Conservation (phyloP, 2,888 invertebrate species). For the Catocala fraxini region DNA sequence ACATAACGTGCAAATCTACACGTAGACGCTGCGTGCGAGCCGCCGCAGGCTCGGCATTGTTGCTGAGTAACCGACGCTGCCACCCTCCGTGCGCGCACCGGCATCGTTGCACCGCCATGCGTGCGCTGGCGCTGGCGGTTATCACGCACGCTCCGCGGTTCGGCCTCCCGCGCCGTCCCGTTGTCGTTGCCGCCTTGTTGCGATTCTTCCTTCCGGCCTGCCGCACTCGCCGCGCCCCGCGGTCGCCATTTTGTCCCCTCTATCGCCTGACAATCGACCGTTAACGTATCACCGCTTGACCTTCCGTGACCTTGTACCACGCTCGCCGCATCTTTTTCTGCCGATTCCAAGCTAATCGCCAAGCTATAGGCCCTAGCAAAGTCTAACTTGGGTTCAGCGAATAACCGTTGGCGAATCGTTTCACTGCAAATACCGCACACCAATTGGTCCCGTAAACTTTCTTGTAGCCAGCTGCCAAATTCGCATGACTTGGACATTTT, state of each 20-base stretch:
- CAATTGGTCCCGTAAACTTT: conserved; percentile 45
- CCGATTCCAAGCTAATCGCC: conserved; percentile 31
- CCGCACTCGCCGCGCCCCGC: not conserved
- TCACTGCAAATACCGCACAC: conserved; percentile 37
- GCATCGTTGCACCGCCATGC: not conserved
- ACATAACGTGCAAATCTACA: conserved; percentile 23
- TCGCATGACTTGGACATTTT: conserved; percentile 28
- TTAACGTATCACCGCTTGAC: not conserved
- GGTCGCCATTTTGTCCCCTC: not conserved
- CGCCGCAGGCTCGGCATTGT: conserved; percentile 14
- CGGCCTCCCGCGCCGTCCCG: conserved; percentile 1
- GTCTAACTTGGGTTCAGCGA: conserved; percentile 30
- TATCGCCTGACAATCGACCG: conserved; percentile 2
- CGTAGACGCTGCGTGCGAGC: conserved; percentile 3
- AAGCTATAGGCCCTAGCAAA: conserved; percentile 20
- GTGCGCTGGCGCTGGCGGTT: not conserved
- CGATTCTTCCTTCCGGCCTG: not conserved
- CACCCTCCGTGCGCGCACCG: not conserved
- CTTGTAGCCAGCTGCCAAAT: conserved; percentile 27
- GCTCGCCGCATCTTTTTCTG: conserved; percentile 30
- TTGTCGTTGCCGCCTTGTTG: not conserved
- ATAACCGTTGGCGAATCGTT: conserved; percentile 33
- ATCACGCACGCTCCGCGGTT: not conserved
- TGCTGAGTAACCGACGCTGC: not conserved
- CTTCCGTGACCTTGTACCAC: conserved; percentile 9